Base-by-base conservation (phyloP, 2,113 vertebrate genomes). In the Takifugu bimaculatus region DNA sequence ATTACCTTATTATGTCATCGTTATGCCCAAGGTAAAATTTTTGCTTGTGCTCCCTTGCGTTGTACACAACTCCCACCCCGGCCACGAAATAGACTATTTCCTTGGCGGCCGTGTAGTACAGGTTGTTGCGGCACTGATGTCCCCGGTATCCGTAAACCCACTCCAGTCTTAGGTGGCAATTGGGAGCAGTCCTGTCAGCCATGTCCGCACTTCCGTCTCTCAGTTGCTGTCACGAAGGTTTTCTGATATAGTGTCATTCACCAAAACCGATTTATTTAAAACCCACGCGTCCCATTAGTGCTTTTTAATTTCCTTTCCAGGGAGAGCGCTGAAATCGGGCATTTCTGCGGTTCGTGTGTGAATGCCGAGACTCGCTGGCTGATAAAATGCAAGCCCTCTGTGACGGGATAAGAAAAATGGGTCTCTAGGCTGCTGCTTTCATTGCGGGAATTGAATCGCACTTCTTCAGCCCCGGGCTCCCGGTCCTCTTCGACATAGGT, bases 71-170 rank as follows among this genome's bases (percentile, higher is more conserved):
- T 86, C 95, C 96, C 75, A 95, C 93, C 57, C 96, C 96, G 75
- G 96, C 96, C 66, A 98, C 96, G 69, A 98, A 98, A 89, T 98
- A 98, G 53, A 98, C 96, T 70, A 98, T 95, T 82, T 98, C 96
- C 89, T 94, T 94, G 80, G 95, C 94, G 70, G 96, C 95, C 11
- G 95, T 98, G 91, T 98, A 97, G 91, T 96, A 97, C 81, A 98
- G 94, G 93, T 98, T 98, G 95, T 98, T 98, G 92, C 95, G 96
- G 91, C 95, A 98, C 91, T 98, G 96, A 76, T 98, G 96, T 78
- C 96, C 96, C 75, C 96, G 92, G 92, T 98, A 98, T 80, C 96
- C 96, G 85, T 98, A 98, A 74, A 98, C 95, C 96, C 96, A 98
- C 87, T 97, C 95, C 77, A 98, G 93, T 90, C 96, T 93, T 88